phyloP scores from a whole-genome alignment of 2,113 vertebrate species.

The Otus sunia region DNA sequence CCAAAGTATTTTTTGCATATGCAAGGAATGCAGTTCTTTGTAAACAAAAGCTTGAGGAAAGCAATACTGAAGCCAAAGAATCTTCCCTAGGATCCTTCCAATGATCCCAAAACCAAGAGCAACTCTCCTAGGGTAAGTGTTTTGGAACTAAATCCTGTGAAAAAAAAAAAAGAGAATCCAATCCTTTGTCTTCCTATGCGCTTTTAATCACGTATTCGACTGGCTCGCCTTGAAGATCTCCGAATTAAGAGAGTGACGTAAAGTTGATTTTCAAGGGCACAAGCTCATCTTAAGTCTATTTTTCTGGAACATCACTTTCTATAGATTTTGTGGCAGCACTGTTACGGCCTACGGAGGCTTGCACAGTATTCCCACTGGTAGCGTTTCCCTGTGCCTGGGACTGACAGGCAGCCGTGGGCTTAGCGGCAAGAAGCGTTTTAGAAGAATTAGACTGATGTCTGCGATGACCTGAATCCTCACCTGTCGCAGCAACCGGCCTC shows the following conservation, averaged over 20 bases:
- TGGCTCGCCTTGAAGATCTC: constrained; percentile 52
- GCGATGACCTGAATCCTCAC: constrained; percentile 75
- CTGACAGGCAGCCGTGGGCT: constrained; percentile 12
- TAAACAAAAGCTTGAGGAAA: constrained; percentile 81
- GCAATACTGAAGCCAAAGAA: constrained; percentile 66
- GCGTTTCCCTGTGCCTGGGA: neutral
- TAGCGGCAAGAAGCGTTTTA: constrained; percentile 59
- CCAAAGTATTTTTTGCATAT: constrained; percentile 68
- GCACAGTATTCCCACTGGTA: constrained; percentile 60
- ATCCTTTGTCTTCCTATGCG: constrained; percentile 47
- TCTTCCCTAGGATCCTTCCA: constrained; percentile 59
- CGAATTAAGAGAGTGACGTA: constrained; percentile 24
- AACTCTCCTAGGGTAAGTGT: constrained; percentile 21
- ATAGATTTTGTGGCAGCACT: constrained; percentile 41
- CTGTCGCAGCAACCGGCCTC: constrained; percentile 74
- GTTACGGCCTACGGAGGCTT: neutral
- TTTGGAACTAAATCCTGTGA: constrained; percentile 44
- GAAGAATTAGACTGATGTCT: constrained; percentile 73
- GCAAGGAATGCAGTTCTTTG: constrained; percentile 78
- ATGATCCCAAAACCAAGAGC: constrained; percentile 60
- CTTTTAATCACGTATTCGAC: constrained; percentile 43
- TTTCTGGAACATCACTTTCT: constrained; percentile 65
- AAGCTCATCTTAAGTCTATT: constrained; percentile 56
- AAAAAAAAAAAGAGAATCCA: constrained; percentile 39
- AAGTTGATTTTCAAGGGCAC: constrained; percentile 29